phyloP scores from a whole-genome alignment of 2,797 vertebrate species.

The Pogonophryne albipinna region DNA sequence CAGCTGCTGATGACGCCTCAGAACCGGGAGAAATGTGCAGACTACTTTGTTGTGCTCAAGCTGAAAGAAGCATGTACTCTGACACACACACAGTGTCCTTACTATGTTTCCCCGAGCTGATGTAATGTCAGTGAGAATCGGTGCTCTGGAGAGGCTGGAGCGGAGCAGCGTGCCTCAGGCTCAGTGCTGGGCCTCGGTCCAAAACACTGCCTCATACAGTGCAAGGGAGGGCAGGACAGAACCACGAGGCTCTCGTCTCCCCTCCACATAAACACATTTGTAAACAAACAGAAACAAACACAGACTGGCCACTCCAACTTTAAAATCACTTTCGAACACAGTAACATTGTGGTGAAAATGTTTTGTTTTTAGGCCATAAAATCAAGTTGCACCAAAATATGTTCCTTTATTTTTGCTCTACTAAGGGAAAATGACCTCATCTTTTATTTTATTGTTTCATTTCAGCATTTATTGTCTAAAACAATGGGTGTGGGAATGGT shows the following conservation, averaged over 20 bases:
- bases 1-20: conserved; percentile 37
- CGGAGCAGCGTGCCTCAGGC: conserved; percentile 81
- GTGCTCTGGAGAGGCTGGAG: conserved; percentile 77
- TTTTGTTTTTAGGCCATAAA: conserved; percentile 18
- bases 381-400: not conserved
- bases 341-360: not conserved
- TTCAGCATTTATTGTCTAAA: conserved; percentile 49
- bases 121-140: conserved; percentile 76
- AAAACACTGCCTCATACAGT: conserved; percentile 83
- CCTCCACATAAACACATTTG: conserved; percentile 56
- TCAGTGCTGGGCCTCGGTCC: conserved; percentile 87
- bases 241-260: conserved; percentile 52
- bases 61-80: conserved; percentile 50
- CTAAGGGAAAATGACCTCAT: conserved; percentile 12
- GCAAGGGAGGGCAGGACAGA: conserved; percentile 83
- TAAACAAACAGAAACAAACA: conserved; percentile 54
- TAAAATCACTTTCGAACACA: conserved; percentile 55
- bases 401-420: not conserved
- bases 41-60: conserved; percentile 52
- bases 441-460: conserved; percentile 38
- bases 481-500: conserved; percentile 48
- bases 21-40: conserved; percentile 25
- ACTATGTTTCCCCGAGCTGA: conserved; percentile 75
- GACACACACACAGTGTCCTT: conserved; percentile 19
- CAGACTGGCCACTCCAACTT: conserved; percentile 27